Evolutionary conservation across 2,888 invertebrate species (phyloP).

Genomic region (Serrognathus titanus): DNA sequence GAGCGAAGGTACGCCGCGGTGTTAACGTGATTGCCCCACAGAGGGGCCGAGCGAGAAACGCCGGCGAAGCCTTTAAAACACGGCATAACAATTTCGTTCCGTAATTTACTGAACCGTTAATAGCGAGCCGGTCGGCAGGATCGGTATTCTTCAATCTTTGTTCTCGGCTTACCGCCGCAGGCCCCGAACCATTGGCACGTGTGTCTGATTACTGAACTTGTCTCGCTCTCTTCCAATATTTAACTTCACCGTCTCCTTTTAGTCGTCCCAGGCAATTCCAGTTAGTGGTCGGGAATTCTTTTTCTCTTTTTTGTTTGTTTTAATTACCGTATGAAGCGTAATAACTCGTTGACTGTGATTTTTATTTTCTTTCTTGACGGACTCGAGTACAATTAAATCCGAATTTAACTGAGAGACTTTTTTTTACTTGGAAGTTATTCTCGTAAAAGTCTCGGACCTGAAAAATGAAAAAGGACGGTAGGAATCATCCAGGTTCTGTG

Average conservation of each 20-base stretch:
- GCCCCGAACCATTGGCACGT: slow-evolving; percentile 11
- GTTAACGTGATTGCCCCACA: slow-evolving; percentile 6
- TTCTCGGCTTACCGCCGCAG: slow-evolving; percentile 11
- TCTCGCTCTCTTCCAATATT: background rate
- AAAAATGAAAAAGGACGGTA: too few relatives aligned
- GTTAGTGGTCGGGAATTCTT: slow-evolving; percentile 5
- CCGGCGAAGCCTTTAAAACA: slow-evolving; percentile 5
- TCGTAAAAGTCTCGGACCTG: too few relatives aligned
- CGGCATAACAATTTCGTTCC: slow-evolving; percentile 8
- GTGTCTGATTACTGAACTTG: slow-evolving; percentile 12
- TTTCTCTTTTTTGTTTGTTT: slow-evolving; percentile 9
- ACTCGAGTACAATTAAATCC: too few relatives aligned
- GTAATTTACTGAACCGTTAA: slow-evolving; percentile 16
- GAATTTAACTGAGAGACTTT: too few relatives aligned
- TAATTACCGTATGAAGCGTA: slow-evolving; percentile 11
- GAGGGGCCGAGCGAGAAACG: background rate
- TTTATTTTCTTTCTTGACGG: background rate
- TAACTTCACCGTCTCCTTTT: slow-evolving; percentile 2
- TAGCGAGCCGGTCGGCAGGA: slow-evolving; percentile 9
- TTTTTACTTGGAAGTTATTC: too few relatives aligned
- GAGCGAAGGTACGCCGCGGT: background rate
- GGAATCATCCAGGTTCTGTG: too few relatives aligned
- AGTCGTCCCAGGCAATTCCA: slow-evolving; percentile 11
- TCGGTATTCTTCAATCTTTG: slow-evolving; percentile 16
- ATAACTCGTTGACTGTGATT: slow-evolving; percentile 8